These are phyloP conservation scores for Chaetodon auriga DNA, from an alignment of 2,113 vertebrate species.

Conservation along the genomic window DNA sequence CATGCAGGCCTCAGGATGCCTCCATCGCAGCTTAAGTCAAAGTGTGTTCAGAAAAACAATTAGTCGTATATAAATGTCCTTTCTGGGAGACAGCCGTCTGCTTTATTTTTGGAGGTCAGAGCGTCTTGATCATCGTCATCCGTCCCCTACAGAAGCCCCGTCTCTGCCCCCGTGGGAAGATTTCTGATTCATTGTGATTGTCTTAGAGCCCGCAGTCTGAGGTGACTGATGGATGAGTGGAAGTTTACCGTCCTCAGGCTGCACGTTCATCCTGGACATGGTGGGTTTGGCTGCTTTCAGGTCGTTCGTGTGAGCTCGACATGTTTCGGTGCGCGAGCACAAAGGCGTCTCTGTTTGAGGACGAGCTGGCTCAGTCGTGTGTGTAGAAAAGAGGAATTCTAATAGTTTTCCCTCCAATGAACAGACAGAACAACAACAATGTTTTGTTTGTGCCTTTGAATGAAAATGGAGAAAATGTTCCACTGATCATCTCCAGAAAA, in stretches of 20 bases:
- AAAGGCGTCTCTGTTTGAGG: no score
- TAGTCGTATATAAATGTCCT: not conserved
- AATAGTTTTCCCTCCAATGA: not conserved
- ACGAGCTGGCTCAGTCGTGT: constrained; percentile 9
- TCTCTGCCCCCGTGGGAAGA: not conserved
- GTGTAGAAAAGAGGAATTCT: not conserved
- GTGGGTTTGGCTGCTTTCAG: not conserved
- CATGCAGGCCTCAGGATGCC: no score
- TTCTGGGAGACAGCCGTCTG: not conserved
- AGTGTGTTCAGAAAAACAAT: not conserved
- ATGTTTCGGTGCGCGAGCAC: not conserved
- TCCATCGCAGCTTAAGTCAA: no score
- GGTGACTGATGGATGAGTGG: constrained; percentile 1
- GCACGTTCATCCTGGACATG: not conserved
- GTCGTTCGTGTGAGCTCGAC: not conserved
- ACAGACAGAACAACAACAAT: not conserved
- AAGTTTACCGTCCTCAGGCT: not conserved
- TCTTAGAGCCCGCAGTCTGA: not conserved
- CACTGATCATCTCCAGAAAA: no score
- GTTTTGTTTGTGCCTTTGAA: not conserved
- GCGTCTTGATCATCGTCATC: not conserved
- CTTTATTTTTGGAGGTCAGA: constrained; percentile 2
- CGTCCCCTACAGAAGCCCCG: not conserved
- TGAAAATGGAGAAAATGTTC: not conserved
- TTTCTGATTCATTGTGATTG: not conserved